These are phyloP conservation scores for Thyatira batis DNA, from an alignment of 2,888 invertebrate species.

Conservation along the genomic window DNA sequence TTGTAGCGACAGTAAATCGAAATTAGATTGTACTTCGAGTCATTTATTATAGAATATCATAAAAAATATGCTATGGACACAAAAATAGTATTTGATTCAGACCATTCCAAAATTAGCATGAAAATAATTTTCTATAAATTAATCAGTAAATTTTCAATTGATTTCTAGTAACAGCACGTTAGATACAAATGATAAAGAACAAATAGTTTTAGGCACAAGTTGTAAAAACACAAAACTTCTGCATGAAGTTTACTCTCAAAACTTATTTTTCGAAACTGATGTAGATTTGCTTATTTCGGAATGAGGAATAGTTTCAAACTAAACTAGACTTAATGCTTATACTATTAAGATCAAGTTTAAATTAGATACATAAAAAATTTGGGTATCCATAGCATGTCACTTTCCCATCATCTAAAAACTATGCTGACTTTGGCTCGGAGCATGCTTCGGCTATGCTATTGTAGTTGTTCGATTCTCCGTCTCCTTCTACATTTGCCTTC, in stretches of 20 bases:
- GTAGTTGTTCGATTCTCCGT: not conserved
- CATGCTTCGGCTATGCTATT: constrained; percentile 5
- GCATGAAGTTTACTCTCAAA: not conserved
- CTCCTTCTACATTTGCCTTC: not conserved
- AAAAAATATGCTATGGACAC: not conserved
- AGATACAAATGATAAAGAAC: not conserved
- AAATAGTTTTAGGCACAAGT: not conserved
- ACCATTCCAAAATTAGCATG: not conserved
- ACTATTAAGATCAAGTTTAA: not conserved
- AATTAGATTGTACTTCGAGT: not conserved
- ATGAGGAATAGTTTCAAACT: not conserved
- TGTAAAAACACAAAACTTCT: not conserved
- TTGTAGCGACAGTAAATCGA: not conserved
- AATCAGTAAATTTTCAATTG: not conserved
- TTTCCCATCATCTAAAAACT: not conserved
- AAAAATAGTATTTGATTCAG: not conserved
- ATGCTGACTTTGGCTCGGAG: not conserved
- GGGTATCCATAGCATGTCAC: not conserved
- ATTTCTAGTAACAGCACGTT: not conserved
- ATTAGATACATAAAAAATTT: not conserved
- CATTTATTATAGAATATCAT: not conserved
- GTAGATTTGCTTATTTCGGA: not conserved
- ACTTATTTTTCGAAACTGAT: not conserved
- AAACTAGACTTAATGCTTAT: not conserved
- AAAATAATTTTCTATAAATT: not conserved